phyloP scores from a whole-genome alignment of 1,140 invertebrate genomes.

The Theocolax elegans region DNA sequence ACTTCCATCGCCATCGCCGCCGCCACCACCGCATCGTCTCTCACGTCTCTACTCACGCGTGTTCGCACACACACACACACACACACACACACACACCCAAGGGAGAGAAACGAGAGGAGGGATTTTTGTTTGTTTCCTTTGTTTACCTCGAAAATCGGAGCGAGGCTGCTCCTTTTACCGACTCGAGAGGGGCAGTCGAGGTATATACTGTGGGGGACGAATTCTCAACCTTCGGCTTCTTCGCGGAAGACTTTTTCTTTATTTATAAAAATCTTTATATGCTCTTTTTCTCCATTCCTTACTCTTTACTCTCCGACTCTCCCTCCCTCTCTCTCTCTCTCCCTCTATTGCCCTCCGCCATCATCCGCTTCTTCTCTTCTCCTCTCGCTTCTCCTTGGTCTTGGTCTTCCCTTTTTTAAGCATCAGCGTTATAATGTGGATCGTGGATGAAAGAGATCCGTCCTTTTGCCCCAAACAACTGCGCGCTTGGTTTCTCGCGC shows the following conservation, averaged over 20 bases:
- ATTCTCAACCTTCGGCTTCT: slow-evolving; percentile 5
- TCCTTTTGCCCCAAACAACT: no score
- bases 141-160: slow-evolving; percentile 42
- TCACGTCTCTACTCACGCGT: background rate
- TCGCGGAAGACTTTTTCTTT: slow-evolving; percentile 1
- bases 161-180: slow-evolving; percentile 40
- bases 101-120: slow-evolving; percentile 12
- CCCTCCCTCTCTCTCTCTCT: background rate
- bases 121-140: slow-evolving; percentile 44
- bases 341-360: background rate
- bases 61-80: background rate
- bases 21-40: slow-evolving; percentile 1
- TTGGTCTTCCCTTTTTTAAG: no score
- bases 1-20: background rate
- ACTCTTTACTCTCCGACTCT: background rate
- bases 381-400: no score
- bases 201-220: no score
- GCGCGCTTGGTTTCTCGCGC: no score
- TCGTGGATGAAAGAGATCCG: no score
- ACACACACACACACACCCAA: background rate
- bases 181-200: background rate
- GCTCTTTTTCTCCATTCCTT: background rate
- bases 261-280: slow-evolving; percentile 22
- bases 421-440: no score
- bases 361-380: no score